Conservation (phyloP, 1,140 invertebrate species). For the Ladona fulva region DNA sequence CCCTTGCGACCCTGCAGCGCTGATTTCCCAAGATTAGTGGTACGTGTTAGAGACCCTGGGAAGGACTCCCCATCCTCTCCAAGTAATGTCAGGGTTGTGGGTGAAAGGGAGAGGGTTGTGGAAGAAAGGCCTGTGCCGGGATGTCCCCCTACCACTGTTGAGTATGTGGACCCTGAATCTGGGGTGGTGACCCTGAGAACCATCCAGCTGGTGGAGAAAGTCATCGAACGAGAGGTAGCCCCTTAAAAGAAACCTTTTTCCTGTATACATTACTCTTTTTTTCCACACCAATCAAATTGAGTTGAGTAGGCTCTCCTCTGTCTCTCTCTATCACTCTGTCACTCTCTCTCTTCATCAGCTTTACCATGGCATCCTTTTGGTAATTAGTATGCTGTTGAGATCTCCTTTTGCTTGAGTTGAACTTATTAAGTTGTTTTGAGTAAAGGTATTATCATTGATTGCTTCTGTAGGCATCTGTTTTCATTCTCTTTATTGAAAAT, state of each 20-base stretch:
- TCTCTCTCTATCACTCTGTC: conserved; percentile 35
- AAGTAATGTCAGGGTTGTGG: conserved; percentile 44
- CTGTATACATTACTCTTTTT: conserved; percentile 7
- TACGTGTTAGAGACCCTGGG: conserved; percentile 69
- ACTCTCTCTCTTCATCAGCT: conserved; percentile 33
- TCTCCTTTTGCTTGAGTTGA: background rate
- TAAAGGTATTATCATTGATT: too few relatives aligned
- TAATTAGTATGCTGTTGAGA: background rate
- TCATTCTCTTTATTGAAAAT: too few relatives aligned
- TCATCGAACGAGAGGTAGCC: conserved; percentile 88
- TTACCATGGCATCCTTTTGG: conserved; percentile 29
- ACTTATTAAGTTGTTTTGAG: too few relatives aligned
- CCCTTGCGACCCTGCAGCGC: conserved; percentile 18
- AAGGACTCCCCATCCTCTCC: conserved; percentile 32
- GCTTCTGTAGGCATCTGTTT: too few relatives aligned
- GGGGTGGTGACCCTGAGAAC: conserved; percentile 78
- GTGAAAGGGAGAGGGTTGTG: conserved; percentile 79
- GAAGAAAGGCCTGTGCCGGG: conserved; percentile 53
- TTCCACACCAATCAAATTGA: background rate
- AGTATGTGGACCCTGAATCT: conserved; percentile 74
- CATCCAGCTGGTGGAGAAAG: conserved; percentile 86
- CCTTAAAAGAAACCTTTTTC: background rate
- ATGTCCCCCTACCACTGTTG: conserved; percentile 71
- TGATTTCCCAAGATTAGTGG: conserved; percentile 70
- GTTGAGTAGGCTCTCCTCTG: conserved; percentile 29